Evolutionary conservation across 1,140 invertebrate genomes (phyloP).

Genomic region (Nilaparvata lugens): DNA sequence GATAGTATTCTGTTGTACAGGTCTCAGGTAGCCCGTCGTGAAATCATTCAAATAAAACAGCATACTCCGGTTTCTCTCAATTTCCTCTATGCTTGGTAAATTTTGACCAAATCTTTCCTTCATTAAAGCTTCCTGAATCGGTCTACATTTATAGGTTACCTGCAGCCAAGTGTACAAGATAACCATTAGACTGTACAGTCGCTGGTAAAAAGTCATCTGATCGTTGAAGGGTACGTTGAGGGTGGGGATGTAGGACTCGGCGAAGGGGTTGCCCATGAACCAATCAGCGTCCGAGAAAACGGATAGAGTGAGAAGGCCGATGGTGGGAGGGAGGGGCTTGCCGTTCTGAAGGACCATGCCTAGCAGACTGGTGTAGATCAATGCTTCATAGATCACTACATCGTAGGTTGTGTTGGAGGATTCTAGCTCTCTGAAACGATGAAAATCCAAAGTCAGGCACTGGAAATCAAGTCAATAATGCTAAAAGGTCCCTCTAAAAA

Average conservation of each 20-base stretch:
- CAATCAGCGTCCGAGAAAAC: background rate
- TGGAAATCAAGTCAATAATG: no score
- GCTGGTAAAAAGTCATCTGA: background rate
- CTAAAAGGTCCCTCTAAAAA: no score
- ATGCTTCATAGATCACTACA: background rate
- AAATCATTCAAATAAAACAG: background rate
- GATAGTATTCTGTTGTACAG: background rate
- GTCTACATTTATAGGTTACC: background rate
- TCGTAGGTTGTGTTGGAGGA: background rate
- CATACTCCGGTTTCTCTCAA: background rate
- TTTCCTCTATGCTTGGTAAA: background rate
- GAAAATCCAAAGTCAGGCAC: no score
- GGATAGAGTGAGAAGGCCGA: background rate
- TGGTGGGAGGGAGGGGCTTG: background rate
- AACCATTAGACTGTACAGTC: background rate
- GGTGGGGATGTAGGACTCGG: background rate
- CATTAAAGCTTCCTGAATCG: background rate
- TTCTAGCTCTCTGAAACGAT: background rate
- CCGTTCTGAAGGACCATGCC: background rate
- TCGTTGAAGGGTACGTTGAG: background rate
- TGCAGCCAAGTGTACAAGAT: background rate
- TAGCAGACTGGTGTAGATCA: background rate
- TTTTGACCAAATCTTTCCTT: background rate
- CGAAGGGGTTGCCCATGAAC: background rate
- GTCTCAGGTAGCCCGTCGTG: background rate